These are phyloP conservation scores for Antheraea mylitta DNA, from an alignment of 1,140 invertebrate genomes.

Conservation along the genomic window DNA sequence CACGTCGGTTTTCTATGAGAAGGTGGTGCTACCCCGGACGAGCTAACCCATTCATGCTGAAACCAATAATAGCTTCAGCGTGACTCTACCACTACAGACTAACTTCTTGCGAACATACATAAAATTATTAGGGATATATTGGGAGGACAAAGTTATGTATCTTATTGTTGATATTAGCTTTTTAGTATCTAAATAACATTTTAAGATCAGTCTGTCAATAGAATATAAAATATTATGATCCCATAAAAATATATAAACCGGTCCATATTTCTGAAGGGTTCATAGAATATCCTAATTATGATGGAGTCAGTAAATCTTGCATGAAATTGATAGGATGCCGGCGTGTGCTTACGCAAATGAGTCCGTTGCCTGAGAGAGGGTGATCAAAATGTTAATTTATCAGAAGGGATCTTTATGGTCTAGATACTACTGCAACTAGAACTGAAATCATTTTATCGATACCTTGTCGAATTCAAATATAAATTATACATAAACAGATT, in stretches of 20 bases:
- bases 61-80: too few relatives aligned
- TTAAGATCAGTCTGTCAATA: background rate
- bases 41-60: too few relatives aligned
- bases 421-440: background rate
- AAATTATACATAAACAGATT: background rate
- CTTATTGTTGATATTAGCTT: too few relatives aligned
- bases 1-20: too few relatives aligned
- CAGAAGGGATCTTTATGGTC: conserved; percentile 22
- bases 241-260: background rate
- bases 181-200: too few relatives aligned
- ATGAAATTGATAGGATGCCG: conserved; percentile 26
- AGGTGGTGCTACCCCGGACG: too few relatives aligned
- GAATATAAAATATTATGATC: background rate
- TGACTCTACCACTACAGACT: too few relatives aligned
- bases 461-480: background rate
- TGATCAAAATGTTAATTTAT: conserved; percentile 32
- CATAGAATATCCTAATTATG: conserved; percentile 19
- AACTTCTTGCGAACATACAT: too few relatives aligned
- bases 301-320: conserved; percentile 24
- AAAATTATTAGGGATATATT: too few relatives aligned
- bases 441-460: background rate
- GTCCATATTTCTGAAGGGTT: conserved; percentile 10
- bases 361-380: conserved; percentile 17
- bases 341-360: conserved; percentile 21
- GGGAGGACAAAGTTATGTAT: too few relatives aligned